Conservation (phyloP, 1,140 invertebrate species). For the Dinoponera quadriceps region DNA sequence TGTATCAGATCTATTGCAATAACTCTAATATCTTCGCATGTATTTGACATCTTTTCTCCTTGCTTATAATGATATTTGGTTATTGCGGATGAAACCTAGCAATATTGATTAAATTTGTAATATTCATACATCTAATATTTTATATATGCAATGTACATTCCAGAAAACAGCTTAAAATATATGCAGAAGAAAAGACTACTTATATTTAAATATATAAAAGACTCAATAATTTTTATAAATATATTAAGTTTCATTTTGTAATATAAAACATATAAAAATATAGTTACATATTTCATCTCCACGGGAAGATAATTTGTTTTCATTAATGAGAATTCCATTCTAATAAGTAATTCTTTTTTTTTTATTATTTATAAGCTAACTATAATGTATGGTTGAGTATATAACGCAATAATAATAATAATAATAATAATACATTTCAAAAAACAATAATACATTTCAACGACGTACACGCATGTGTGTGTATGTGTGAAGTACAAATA, state of each 20-base stretch:
- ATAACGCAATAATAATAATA: background rate
- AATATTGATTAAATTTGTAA: no score
- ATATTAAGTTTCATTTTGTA: background rate
- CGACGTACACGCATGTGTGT: conserved; percentile 9
- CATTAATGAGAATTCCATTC: background rate
- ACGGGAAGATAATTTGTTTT: background rate
- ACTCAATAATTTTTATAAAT: background rate
- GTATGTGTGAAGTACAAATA: no score
- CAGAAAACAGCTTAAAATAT: no score
- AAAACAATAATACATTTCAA: background rate
- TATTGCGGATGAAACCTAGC: no score
- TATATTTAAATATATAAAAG: background rate
- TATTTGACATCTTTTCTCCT: no score
- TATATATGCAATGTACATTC: no score
- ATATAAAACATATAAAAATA: background rate
- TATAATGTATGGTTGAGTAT: no score
- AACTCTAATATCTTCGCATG: background rate
- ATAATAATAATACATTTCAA: conserved; percentile 4
- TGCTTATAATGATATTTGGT: no score
- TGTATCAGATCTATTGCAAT: background rate
- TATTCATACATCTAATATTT: no score
- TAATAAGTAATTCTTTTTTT: background rate
- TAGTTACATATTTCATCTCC: background rate
- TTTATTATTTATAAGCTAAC: no score
- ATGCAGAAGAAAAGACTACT: no score